A percentile compares a stretch with the other conserved stretches of the same genome.
Evolutionary conservation across 2,888 invertebrate genomes (phyloP).

Genomic region (Ceraclea dissimilis): DNA sequence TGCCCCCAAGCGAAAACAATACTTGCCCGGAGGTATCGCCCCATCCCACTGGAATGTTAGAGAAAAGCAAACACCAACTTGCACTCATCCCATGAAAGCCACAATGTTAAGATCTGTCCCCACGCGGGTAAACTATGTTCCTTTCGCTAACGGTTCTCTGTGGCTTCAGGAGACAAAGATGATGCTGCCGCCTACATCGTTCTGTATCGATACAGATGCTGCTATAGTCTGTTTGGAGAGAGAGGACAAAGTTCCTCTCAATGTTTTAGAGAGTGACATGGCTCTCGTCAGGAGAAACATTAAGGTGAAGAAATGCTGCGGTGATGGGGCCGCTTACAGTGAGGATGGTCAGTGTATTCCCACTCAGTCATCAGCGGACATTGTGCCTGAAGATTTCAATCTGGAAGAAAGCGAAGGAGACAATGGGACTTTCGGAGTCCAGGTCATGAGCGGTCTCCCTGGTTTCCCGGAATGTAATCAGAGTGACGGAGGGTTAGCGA

Average conservation of each 20-base stretch:
- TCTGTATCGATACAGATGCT: slow-evolving; percentile 62
- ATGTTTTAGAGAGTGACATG: slow-evolving; percentile 29
- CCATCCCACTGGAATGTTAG: slow-evolving; percentile 46
- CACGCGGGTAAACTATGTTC: slow-evolving; percentile 40
- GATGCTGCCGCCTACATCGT: slow-evolving; percentile 48
- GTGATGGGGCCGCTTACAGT: slow-evolving; percentile 53
- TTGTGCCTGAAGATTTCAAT: slow-evolving; percentile 32
- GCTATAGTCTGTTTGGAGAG: slow-evolving; percentile 54
- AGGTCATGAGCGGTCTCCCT: slow-evolving; percentile 45
- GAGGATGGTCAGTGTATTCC: slow-evolving; percentile 45
- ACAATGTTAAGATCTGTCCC: slow-evolving; percentile 38
- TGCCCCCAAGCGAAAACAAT: slow-evolving; percentile 40
- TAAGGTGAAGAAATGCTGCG: slow-evolving; percentile 62
- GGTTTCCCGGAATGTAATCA: slow-evolving; percentile 50
- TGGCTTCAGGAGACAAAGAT: slow-evolving; percentile 44
- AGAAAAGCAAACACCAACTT: slow-evolving; percentile 32
- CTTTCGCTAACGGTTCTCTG: slow-evolving; percentile 61
- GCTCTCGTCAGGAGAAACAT: slow-evolving; percentile 35
- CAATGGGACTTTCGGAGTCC: slow-evolving; percentile 29
- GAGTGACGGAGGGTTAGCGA: slow-evolving; percentile 45
- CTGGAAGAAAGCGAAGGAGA: slow-evolving; percentile 31
- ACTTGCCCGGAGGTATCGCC: slow-evolving; percentile 37
- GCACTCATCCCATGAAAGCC: slow-evolving; percentile 36
- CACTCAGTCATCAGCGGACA: slow-evolving; percentile 33
- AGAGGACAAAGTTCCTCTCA: slow-evolving; percentile 29